phyloP scores from a whole-genome alignment of 92 coral and sea anemone genomes.

The Phenganax subtilis region DNA sequence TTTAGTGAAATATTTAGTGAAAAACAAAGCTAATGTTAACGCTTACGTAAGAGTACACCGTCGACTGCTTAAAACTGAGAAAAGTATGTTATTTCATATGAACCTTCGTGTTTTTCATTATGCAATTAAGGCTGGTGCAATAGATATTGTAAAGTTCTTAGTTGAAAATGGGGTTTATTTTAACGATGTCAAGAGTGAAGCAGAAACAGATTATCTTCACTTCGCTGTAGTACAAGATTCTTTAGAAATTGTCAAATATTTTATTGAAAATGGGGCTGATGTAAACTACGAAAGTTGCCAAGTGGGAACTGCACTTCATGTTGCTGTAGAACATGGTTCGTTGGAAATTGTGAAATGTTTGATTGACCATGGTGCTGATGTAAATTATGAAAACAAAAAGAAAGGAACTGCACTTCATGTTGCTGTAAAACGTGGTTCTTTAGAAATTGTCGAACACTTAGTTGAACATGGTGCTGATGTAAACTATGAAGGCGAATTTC shows the following conservation, averaged over 20 bases:
- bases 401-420: neutral
- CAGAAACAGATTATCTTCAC: neutral
- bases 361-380: slow-evolving; percentile 5
- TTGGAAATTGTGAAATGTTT: too few relatives aligned
- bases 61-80: neutral
- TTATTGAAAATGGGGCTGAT: slow-evolving; percentile 6
- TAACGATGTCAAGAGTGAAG: neutral
- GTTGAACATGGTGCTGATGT: neutral
- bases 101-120: neutral
- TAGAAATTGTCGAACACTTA: neutral
- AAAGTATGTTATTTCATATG: neutral
- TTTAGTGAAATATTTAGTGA: neutral
- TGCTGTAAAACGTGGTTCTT: neutral
- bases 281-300: neutral
- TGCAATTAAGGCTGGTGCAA: neutral
- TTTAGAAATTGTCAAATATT: neutral
- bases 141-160: neutral
- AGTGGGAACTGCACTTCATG: too few relatives aligned
- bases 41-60: neutral
- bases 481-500: neutral
- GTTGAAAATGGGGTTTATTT: slow-evolving; percentile 2
- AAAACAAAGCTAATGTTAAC: neutral
- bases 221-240: neutral
- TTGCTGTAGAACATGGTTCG: neutral
- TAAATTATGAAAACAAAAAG: neutral